phyloP scores from a whole-genome alignment of 2,797 vertebrate genomes.

The Girardinus metallicus region DNA sequence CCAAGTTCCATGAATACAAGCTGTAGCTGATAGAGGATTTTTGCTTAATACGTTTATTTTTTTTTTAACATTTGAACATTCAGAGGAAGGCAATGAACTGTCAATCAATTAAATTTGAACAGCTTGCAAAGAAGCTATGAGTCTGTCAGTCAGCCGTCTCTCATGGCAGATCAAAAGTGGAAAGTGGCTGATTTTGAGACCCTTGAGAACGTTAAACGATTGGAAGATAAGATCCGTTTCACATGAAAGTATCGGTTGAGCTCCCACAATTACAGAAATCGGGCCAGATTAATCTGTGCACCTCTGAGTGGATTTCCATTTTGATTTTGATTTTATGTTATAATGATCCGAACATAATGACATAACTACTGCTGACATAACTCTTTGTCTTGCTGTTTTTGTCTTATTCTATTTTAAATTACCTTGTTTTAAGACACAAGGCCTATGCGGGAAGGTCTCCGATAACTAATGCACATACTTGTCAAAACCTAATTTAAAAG shows the following conservation, averaged over 20 bases:
- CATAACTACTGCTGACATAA: not conserved
- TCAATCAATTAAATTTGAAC: not conserved
- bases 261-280: no score
- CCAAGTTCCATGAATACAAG: not conserved
- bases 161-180: no score
- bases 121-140: not conserved
- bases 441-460: not conserved
- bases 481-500: slow-evolving; percentile 10
- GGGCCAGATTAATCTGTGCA: no score
- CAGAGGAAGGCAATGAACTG: not conserved
- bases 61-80: not conserved
- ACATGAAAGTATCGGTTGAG: no score
- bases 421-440: not conserved
- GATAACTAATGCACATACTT: not conserved
- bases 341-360: no score
- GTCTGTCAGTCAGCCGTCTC: not conserved
- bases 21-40: not conserved
- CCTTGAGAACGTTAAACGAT: no score
- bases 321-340: not conserved
- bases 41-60: not conserved
- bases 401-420: not conserved
- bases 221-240: no score
- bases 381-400: not conserved
- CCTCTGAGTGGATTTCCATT: not conserved
- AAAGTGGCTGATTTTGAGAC: no score